Evolutionary conservation across 2,797 vertebrate species (phyloP), one percentile per base, ranked within the genome.

Genomic region (Xenops minutus): DNA sequence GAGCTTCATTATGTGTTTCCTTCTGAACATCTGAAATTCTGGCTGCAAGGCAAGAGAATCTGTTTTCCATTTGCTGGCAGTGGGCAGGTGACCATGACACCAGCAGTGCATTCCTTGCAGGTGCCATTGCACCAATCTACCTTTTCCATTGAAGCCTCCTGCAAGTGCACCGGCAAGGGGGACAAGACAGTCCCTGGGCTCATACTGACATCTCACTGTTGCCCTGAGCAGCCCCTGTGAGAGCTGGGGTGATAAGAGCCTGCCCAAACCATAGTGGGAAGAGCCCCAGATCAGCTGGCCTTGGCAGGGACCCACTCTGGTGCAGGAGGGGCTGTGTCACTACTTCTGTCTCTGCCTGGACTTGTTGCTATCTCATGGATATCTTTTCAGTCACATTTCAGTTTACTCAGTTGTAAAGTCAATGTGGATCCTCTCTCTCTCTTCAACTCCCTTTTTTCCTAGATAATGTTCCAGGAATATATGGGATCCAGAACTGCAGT

Each of bases 131-230:
- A n/a, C 37, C 8, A 24, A 13, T 0, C 0, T 24, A 6, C 4
- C 1, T 77, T 52, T 72, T 30, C 29, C 23, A 24, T 34, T 24
- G 46, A 36, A 48, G 48, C 22, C 29, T 27, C 36, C 34, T 59
- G 34, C 27, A 27, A 59, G 34, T 3, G 0, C 46, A 14, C 18
- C 0, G 0, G 34, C 5, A 6, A 23, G 4, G 19, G 27, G 27
- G 8, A 12, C 8, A 27, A 34, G 17, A 5, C 27, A 30, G 58
- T 30, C 34, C 17, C 2, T 14, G 36, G 59, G 64, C 54, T 27
- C 32, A 23, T 0, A 4, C 48, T 55, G 54, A 4, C 59, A 73
- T 15, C 41, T 82, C 23, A 5, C 7, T 21, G 46, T 59, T 43
- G 27, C 30, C 22, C 56, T 7, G 24, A 36, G 15, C 43, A 44